Evolutionary conservation across 64 coral and sea anemone species (phyloP), one percentile per base, ranked within the genome.

Genomic region (Anthopleura sola): DNA sequence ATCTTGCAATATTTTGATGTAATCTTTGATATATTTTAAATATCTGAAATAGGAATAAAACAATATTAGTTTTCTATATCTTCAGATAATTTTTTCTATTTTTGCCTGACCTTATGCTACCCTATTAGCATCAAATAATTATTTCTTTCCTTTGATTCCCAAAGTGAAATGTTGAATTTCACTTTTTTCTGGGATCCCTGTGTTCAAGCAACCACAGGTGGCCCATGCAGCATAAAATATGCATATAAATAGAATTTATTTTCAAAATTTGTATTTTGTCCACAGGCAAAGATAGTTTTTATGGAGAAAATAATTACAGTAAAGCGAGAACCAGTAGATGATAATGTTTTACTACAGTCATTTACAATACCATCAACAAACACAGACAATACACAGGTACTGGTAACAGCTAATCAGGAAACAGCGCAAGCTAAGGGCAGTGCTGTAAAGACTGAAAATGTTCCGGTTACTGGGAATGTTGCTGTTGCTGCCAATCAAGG

Each of bases 281-380:
- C 18, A 28, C 40, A 56, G 77, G 69, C 46, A 78, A 53, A 76
- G 51, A 78, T 24, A 91, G 79, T 66, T 95, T 92, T 85, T 92
- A 95, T 95, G 93, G 93, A 95, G 93, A 92, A 95, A 89, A 95
- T 95, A 92, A 95, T 95, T 80, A 95, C 93, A 86, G 93, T 95
- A 34, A 95, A 95, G 85, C 90, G 86, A 95, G 93, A 95, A 82
- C 93, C 93, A 68, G 88, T 92, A 82, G 93, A 95, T 91, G 93
- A 95, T 86, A 86, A 91, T 55, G 54, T 84, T 26, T 54, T 82
- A n/a, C 55, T 36, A 60, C 36, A 83, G 77, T 60, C 55, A 34
- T 75, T 88, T 26, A 64, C 17, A n/a, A 19, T 62, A 62, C 58
- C 58, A 10, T 21, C 68, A 86, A 85, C 83, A 44, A 31, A 89